A percentile compares a stretch with the other conserved stretches of the same genome.
These are phyloP conservation scores for Macrosiphum euphorbiae DNA, from an alignment of 2,888 invertebrate genomes.

Conservation along the genomic window DNA sequence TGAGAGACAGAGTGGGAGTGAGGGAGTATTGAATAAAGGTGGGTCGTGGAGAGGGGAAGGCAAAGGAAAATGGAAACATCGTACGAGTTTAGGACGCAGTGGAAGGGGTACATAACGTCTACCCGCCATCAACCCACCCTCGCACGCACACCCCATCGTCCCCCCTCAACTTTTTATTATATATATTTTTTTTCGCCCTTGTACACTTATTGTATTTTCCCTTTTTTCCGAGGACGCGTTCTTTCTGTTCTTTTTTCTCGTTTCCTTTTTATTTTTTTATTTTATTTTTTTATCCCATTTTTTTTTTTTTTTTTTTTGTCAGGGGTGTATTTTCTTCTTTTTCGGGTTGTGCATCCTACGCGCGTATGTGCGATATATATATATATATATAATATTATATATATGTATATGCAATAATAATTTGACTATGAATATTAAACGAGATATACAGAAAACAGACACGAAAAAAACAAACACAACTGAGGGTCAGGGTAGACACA, in stretches of 20 bases:
- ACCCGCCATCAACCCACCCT: constrained; percentile 44
- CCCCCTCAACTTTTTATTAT: constrained; percentile 61
- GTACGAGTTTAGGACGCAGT: constrained; percentile 65
- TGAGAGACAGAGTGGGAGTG: constrained; percentile 45
- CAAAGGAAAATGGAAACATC: constrained; percentile 66
- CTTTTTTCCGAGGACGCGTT: constrained; percentile 64
- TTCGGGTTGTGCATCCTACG: constrained; percentile 2
- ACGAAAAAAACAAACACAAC: background rate
- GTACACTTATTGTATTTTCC: constrained; percentile 65
- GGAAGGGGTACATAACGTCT: constrained; percentile 65
- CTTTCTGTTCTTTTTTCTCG: constrained; percentile 47
- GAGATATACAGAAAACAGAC: background rate
- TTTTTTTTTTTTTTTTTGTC: constrained; percentile 23
- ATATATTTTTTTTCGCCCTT: constrained; percentile 62
- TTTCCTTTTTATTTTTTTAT: constrained; percentile 52
- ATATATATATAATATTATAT: background rate
- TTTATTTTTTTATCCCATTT: constrained; percentile 45
- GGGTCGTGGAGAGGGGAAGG: constrained; percentile 65
- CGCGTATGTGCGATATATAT: too few species aligned
- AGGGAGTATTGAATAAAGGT: constrained; percentile 66
- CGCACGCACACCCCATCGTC: constrained; percentile 11
- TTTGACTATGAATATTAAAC: constrained; percentile 58
- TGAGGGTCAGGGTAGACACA: background rate
- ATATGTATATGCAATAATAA: background rate
- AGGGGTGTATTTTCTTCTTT: constrained; percentile 36